Evolutionary conservation across 2,797 vertebrate genomes (phyloP).

Genomic region (Gymnothorax javanicus): DNA sequence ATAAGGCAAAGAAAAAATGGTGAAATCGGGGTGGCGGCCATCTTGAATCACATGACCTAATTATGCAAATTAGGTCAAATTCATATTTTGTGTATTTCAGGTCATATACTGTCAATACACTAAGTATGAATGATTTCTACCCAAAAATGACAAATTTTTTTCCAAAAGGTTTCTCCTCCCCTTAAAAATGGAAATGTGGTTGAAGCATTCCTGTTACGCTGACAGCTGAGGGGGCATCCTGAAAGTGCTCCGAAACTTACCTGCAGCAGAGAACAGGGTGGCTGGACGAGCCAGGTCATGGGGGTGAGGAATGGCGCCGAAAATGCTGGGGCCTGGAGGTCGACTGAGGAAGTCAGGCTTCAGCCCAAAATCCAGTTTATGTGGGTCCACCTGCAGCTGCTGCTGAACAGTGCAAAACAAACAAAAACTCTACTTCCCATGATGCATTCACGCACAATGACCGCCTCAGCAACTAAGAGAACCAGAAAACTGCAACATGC

Average conservation of each 20-base stretch:
- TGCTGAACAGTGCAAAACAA: slow-evolving; percentile 49
- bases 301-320: slow-evolving; percentile 84
- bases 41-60: too few species aligned
- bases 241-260: slow-evolving; percentile 66
- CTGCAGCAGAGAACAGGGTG: slow-evolving; percentile 85
- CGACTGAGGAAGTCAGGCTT: slow-evolving; percentile 95
- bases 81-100: too few species aligned
- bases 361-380: slow-evolving; percentile 92
- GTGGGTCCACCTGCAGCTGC: slow-evolving; percentile 97
- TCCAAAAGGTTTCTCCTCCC: too few species aligned
- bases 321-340: slow-evolving; percentile 76
- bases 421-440: slow-evolving; percentile 17
- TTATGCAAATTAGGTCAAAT: too few species aligned
- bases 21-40: too few species aligned
- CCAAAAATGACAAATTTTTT: too few species aligned
- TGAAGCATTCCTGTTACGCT: too few species aligned
- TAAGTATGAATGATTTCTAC: too few species aligned
- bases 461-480: neutral
- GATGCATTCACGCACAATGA: slow-evolving; percentile 10
- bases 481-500: neutral
- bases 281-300: slow-evolving; percentile 89
- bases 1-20: too few species aligned
- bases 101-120: too few species aligned
- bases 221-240: too few species aligned
- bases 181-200: too few species aligned